phyloP scores from a whole-genome alignment of 1,140 invertebrate genomes.

The Drosophila triauraria region DNA sequence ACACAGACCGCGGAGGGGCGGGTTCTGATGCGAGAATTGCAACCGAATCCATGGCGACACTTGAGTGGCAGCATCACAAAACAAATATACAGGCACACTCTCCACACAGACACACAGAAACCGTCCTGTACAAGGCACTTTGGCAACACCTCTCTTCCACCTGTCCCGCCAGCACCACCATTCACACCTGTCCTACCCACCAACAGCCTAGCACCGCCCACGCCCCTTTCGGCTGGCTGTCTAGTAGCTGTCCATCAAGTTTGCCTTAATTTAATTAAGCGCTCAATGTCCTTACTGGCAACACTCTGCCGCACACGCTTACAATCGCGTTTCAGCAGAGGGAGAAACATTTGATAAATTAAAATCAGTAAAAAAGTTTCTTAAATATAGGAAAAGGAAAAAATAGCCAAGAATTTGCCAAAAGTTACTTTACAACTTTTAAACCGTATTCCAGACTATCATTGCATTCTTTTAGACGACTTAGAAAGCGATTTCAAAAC shows the following conservation, averaged over 20 bases:
- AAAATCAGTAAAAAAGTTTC: neutral
- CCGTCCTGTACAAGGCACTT: conserved; percentile 47
- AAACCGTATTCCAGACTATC: too few relatives aligned
- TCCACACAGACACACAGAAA: conserved; percentile 14
- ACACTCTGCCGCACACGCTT: conserved; percentile 36
- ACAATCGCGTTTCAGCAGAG: conserved; percentile 1
- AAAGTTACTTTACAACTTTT: too few relatives aligned
- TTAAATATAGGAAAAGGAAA: too few relatives aligned
- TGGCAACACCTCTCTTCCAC: conserved; percentile 52
- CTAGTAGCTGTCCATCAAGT: conserved; percentile 81
- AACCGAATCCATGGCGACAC: conserved; percentile 54
- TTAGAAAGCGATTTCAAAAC: too few relatives aligned
- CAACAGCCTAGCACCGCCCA: conserved; percentile 2
- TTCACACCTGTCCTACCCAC: neutral
- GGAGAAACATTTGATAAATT: conserved; percentile 6
- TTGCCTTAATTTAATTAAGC: conserved; percentile 82
- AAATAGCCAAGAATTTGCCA: neutral
- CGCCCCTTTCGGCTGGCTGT: conserved; percentile 51
- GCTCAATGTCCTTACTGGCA: conserved; percentile 76
- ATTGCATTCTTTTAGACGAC: neutral
- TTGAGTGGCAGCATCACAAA: conserved; percentile 70
- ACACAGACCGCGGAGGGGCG: neutral
- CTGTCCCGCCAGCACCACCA: neutral
- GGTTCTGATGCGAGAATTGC: conserved; percentile 34
- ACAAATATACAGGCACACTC: conserved; percentile 25